Evolutionary conservation across 2,888 invertebrate species (phyloP), one percentile per base, ranked within the genome.

Genomic region (Trichopoda pennipes): DNA sequence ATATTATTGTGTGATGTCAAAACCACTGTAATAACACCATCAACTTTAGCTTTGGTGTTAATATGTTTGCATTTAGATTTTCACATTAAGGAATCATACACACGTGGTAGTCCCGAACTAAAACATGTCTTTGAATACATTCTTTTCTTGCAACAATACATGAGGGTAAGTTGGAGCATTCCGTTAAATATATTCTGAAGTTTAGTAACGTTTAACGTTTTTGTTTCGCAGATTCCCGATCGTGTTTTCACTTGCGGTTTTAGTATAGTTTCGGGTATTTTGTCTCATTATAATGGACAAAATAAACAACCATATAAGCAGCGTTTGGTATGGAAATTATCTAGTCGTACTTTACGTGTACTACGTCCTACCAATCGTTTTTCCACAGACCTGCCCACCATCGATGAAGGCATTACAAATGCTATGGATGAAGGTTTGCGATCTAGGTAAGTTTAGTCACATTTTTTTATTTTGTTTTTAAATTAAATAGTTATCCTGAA

Each of bases 31-130:
- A 94, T 94, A 75, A 92, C 95, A 53, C 94, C 95, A 80, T 94
- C 95, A 60, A 95, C 95, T 81, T 92, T 97, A 83, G 96, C 96
- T 14, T 92, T 97, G 61, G 95, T 96, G 68, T 92, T 97, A 83
- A 92, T 97, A 84, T 94, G 94, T 88, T 92, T 93, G 84, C 95
- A 96, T 88, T 92, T 96, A 84, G 95, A 94, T 88, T 90, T 92
- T 83, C 90, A 90, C 69, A 91, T 92, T 90, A 87, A 90, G 85
- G 89, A 91, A 89, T 89, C 91, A 88, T 88, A 89, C 90, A 86
- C 88, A 74, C 89, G 87, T 85, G 90, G 89, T 78, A 93, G 92
- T 55, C 93, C 91, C 78, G 91, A 93, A 87, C 91, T 94, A 58
- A 93, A 94, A 87, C 93, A 93, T 86, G 92, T 95, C 81, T 93